Percentiles rank a stretch among this genome's conserved stretches.
Conservation (phyloP, 2,888 invertebrate genomes). For the Lasioglossum malachurum region DNA sequence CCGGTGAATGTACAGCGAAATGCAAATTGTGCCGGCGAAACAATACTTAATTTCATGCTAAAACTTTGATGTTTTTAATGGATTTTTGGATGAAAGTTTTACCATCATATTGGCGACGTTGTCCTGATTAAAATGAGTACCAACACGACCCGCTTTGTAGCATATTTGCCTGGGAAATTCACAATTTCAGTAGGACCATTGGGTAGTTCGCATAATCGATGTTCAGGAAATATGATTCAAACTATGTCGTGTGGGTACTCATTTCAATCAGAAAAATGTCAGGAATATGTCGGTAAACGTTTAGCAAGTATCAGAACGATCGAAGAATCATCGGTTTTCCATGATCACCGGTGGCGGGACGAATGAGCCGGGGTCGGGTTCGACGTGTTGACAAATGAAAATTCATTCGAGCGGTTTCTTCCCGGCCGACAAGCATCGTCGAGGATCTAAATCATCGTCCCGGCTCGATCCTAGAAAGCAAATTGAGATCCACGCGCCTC, state of each 20-base stretch:
- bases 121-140: neutral
- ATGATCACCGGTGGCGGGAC: neutral
- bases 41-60: neutral
- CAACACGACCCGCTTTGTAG: neutral
- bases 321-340: neutral
- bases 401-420: neutral
- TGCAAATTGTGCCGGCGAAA: neutral
- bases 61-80: neutral
- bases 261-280: neutral
- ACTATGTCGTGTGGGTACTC: neutral
- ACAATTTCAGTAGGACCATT: neutral
- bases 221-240: neutral
- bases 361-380: neutral
- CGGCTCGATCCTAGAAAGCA: slow-evolving; percentile 11
- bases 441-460: slow-evolving; percentile 5
- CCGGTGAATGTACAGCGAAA: neutral
- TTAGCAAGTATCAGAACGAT: neutral
- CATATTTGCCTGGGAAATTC: neutral
- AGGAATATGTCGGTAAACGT: neutral
- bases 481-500: slow-evolving; percentile 33
- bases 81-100: neutral
- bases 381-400: slow-evolving; percentile 2
- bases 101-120: neutral
- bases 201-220: neutral
- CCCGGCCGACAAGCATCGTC: neutral